phyloP scores from a whole-genome alignment of 2,888 invertebrate species.

The Hydriomena furcata region DNA sequence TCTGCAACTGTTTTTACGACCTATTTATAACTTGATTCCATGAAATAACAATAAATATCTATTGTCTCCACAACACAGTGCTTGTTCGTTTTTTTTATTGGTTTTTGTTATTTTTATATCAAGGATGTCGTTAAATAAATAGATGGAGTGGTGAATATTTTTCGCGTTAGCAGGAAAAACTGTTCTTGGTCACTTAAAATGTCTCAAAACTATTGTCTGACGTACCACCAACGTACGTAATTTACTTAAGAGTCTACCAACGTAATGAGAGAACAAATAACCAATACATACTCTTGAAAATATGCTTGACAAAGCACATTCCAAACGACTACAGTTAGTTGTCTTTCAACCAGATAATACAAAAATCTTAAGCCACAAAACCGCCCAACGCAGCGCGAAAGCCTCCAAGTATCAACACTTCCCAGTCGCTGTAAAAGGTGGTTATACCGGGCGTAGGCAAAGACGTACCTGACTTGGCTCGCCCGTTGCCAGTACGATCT shows the following conservation, averaged over 20 bases:
- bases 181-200: conserved; percentile 2
- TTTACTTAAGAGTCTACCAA: too few species aligned
- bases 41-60: conserved; percentile 24
- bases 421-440: conserved; percentile 62
- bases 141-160: background rate
- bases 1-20: conserved; percentile 17
- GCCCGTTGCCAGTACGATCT: conserved; percentile 71
- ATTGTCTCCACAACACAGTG: conserved; percentile 14
- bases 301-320: too few species aligned
- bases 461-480: conserved; percentile 74
- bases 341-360: background rate
- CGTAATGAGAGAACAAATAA: too few species aligned
- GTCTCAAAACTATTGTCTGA: background rate
- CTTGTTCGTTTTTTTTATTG: conserved; percentile 10
- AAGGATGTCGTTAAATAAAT: conserved; percentile 22
- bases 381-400: conserved; percentile 30
- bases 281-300: too few species aligned
- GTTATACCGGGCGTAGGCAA: conserved; percentile 80
- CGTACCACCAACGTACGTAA: too few species aligned
- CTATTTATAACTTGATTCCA: conserved; percentile 18
- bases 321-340: too few species aligned
- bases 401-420: conserved; percentile 61
- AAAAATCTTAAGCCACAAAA: background rate
- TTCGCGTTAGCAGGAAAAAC: background rate
- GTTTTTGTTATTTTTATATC: conserved; percentile 14